Evolutionary conservation across 2,113 vertebrate species (phyloP).

Genomic region (Alces alces): DNA sequence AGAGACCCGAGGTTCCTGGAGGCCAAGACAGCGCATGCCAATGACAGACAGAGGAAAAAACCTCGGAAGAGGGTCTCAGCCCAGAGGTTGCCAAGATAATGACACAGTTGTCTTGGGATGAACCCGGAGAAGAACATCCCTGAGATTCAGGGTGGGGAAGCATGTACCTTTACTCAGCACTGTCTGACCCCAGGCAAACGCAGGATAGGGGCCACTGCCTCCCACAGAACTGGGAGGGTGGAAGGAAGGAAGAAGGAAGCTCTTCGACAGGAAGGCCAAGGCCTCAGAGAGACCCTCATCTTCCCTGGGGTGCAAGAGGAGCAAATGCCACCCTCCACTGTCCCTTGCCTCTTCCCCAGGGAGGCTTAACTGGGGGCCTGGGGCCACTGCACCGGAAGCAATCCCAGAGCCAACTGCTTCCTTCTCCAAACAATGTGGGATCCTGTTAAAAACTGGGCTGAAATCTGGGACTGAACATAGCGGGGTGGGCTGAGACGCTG

Average conservation of each 20-base stretch:
- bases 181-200: not conserved
- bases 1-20: not conserved
- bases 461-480: conserved; percentile 53
- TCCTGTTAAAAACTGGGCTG: conserved; percentile 47
- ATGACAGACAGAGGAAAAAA: not conserved
- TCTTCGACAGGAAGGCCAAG: not conserved
- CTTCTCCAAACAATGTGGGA: conserved; percentile 72
- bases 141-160: not conserved
- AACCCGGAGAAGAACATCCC: conserved; percentile 6
- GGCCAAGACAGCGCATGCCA: not conserved
- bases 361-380: conserved; percentile 14
- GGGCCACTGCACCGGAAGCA: conserved; percentile 61
- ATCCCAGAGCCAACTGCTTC: conserved; percentile 72
- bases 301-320: not conserved
- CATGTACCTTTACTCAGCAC: not conserved
- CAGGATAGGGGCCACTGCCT: not conserved
- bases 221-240: not conserved
- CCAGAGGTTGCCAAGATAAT: not conserved
- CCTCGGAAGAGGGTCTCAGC: not conserved
- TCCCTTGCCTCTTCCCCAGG: not conserved
- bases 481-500: not conserved
- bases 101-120: conserved; percentile 46
- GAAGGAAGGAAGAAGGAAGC: not conserved
- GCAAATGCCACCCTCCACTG: not conserved
- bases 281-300: not conserved